phyloP scores from a whole-genome alignment of 2,888 invertebrate species.

The Noctua fimbriata region DNA sequence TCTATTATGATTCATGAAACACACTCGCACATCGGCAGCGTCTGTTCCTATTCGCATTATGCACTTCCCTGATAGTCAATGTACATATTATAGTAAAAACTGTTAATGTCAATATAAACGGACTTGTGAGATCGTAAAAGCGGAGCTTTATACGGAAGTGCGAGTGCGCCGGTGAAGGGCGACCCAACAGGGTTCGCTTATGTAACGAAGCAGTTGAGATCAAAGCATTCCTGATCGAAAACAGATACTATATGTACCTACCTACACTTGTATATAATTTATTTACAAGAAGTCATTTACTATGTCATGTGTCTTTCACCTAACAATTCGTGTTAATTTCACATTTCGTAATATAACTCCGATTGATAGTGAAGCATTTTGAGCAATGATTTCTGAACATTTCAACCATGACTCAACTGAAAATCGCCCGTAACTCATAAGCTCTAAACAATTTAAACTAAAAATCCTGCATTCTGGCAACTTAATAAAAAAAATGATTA shows the following conservation, averaged over 20 bases:
- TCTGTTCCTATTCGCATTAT: conserved; percentile 31
- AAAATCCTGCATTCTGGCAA: not conserved
- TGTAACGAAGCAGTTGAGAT: conserved; percentile 48
- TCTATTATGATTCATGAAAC: conserved; percentile 43
- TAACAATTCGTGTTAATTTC: not conserved
- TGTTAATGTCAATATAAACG: conserved; percentile 39
- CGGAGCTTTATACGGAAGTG: conserved; percentile 59
- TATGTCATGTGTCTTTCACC: not conserved
- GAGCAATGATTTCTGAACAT: conserved; percentile 2
- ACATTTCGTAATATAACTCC: not conserved
- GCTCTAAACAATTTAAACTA: not conserved
- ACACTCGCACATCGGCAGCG: conserved; percentile 13
- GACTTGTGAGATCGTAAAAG: conserved; percentile 44
- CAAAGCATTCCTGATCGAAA: conserved; percentile 44
- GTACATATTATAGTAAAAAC: conserved; percentile 33
- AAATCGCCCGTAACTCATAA: not conserved
- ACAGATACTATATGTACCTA: conserved; percentile 14
- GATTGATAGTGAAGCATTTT: not conserved
- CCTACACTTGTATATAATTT: not conserved
- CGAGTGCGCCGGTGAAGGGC: conserved; percentile 58
- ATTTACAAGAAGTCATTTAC: not conserved
- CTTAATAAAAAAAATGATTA: conserved; percentile 1
- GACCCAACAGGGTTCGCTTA: conserved; percentile 56
- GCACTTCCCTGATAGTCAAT: conserved; percentile 41
- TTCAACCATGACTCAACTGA: not conserved